Evolutionary conservation across 2,113 vertebrate genomes (phyloP).

Genomic region (Forbesichthys agassizii): DNA sequence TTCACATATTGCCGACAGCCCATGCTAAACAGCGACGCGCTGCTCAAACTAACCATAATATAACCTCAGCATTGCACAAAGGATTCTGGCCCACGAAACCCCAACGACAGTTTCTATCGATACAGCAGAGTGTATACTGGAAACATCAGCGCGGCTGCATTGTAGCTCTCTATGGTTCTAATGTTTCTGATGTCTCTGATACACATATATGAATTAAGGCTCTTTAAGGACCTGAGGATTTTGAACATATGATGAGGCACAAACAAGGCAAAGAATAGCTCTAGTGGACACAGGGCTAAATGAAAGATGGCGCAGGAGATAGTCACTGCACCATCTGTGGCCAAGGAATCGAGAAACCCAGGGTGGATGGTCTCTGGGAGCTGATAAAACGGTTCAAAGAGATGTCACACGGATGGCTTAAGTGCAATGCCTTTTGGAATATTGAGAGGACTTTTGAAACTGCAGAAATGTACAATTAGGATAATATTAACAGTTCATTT

Average conservation of each 20-base stretch:
- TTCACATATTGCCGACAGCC: conserved; percentile 67
- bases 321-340: conserved; percentile 24
- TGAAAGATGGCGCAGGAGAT: conserved; percentile 36
- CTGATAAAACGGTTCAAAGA: neutral
- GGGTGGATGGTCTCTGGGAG: conserved; percentile 4
- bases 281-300: conserved; percentile 62
- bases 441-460: conserved; percentile 25
- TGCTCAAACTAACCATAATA: conserved; percentile 33
- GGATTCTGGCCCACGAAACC: conserved; percentile 22
- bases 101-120: conserved; percentile 40
- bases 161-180: conserved; percentile 41
- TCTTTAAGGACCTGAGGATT: conserved; percentile 84
- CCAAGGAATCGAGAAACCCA: conserved; percentile 24
- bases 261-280: conserved; percentile 80
- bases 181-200: conserved; percentile 25
- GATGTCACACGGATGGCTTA: conserved; percentile 24
- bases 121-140: conserved; percentile 67
- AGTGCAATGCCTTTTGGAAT: conserved; percentile 16
- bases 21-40: conserved; percentile 57
- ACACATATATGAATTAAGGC: conserved; percentile 75
- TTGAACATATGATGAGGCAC: conserved; percentile 82
- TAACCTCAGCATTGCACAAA: conserved; percentile 38
- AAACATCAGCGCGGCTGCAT: conserved; percentile 59
- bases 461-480: conserved; percentile 23
- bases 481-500: conserved; percentile 27